These are phyloP conservation scores for Xyliphius kryptos DNA, from an alignment of 2,113 vertebrate genomes.

Conservation along the genomic window DNA sequence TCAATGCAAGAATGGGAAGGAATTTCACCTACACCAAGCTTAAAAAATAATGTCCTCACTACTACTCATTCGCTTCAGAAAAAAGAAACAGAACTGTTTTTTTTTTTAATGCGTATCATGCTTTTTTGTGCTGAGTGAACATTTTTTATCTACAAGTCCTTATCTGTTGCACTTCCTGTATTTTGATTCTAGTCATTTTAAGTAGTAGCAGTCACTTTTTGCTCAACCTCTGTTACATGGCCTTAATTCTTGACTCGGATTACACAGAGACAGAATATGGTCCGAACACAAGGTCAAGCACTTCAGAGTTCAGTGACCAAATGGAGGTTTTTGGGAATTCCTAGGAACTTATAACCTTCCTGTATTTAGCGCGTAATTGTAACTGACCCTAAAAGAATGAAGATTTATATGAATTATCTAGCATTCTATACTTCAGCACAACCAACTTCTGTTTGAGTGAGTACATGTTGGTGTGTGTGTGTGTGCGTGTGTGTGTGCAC, in stretches of 20 bases:
- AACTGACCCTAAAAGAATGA: not conserved
- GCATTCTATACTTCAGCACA: not conserved
- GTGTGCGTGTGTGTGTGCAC: not conserved
- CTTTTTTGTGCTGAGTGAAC: not conserved
- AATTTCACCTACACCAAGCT: too few species aligned
- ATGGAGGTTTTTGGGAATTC: too few species aligned
- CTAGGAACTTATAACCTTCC: not conserved
- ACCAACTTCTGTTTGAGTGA: not conserved
- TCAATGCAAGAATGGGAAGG: too few species aligned
- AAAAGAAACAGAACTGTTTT: not conserved
- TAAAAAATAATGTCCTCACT: too few species aligned
- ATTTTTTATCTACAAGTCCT: not conserved
- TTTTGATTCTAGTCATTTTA: not conserved
- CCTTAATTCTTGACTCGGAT: not conserved
- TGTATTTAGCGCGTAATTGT: not conserved
- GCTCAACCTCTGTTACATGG: not conserved
- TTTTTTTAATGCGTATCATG: not conserved
- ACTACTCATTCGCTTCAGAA: not conserved
- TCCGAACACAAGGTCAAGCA: not conserved
- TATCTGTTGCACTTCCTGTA: not conserved
- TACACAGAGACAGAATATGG: not conserved
- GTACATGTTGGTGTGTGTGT: too few species aligned
- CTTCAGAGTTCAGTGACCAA: not conserved
- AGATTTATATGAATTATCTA: slow-evolving; percentile 14
- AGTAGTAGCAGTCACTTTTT: not conserved